Evolutionary conservation across 1,140 invertebrate genomes (phyloP), one percentile per base, ranked within the genome.

Genomic region (Pogonomyrmex barbatus): DNA sequence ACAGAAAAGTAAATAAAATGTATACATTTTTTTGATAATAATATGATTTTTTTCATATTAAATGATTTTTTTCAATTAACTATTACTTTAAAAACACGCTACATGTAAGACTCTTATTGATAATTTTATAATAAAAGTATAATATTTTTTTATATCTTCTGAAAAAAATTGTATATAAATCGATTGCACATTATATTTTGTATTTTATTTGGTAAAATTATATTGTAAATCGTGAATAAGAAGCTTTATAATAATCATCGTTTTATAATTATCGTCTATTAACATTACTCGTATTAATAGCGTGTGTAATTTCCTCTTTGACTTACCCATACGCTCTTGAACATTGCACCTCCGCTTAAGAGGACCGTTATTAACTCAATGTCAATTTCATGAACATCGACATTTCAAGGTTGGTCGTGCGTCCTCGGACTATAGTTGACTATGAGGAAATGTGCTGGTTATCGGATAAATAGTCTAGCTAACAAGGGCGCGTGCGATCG

Each of bases 381-480:
- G 76, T 67, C 76, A 65, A 54, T 54, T 79, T 79, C 60, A 67
- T 39, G 76, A 79, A 45, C 45, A 79, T 79, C 62, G 47, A 79
- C 24, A 24, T 83, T 75, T 50, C 79, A 75, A 83, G 79, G 56
- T 75, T 60, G 30, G 12, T n/a, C 30, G 24, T 75, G 68, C n/a
- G 33, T 52, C 3, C 2, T 75, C 54, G 42, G 62, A 67, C n/a
- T 45, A 83, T 73, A n/a, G 30, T 75, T 60, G 54, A 75, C 36
- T 56, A 75, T 47, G 56, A 83, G 54, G 54, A 83, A 83, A 54
- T 60, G 17, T 33, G 6, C 4, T 45, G 39, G 79, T 45, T 82
- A 83, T 83, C n/a, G 54, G 33, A 63, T 82, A 82, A 82, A 82
- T 47, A 82, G 54, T 60, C 50, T 24, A 12, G 47, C 6, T 42